Conservation (phyloP, 1,140 invertebrate genomes). For the Cepaea nemoralis region DNA sequence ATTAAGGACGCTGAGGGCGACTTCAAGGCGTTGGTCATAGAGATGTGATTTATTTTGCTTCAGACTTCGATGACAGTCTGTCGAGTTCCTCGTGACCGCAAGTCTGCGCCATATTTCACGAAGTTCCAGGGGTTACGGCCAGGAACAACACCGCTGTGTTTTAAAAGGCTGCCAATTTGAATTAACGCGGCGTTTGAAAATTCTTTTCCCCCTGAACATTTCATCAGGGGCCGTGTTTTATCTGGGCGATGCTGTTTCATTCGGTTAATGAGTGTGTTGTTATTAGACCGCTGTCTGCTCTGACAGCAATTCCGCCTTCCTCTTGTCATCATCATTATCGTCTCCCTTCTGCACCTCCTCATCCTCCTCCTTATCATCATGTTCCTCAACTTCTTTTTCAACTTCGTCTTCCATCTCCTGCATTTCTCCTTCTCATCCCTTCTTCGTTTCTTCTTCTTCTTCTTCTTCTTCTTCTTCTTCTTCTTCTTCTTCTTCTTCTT, state of each 20-base stretch:
- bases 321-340: too few species aligned
- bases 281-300: too few species aligned
- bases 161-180: not conserved
- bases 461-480: too few species aligned
- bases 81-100: not conserved
- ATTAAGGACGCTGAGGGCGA: not conserved
- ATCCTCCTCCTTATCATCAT: too few species aligned
- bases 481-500: too few species aligned
- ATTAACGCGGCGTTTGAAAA: not conserved
- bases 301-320: too few species aligned
- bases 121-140: not conserved
- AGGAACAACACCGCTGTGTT: not conserved
- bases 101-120: not conserved
- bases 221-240: not conserved
- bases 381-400: too few species aligned
- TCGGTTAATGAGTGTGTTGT: too few species aligned
- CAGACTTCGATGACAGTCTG: not conserved
- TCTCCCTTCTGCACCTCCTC: too few species aligned
- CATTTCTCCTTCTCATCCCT: too few species aligned
- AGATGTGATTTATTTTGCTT: not conserved
- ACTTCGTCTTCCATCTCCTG: too few species aligned
- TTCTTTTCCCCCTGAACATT: not conserved
- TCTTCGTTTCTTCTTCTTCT: too few species aligned
- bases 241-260: not conserved
- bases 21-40: conserved; percentile 4